A percentile compares a stretch with the other conserved stretches of the same genome.
phyloP scores from a whole-genome alignment of 1,140 invertebrate genomes.

The Galendromus occidentalis region DNA sequence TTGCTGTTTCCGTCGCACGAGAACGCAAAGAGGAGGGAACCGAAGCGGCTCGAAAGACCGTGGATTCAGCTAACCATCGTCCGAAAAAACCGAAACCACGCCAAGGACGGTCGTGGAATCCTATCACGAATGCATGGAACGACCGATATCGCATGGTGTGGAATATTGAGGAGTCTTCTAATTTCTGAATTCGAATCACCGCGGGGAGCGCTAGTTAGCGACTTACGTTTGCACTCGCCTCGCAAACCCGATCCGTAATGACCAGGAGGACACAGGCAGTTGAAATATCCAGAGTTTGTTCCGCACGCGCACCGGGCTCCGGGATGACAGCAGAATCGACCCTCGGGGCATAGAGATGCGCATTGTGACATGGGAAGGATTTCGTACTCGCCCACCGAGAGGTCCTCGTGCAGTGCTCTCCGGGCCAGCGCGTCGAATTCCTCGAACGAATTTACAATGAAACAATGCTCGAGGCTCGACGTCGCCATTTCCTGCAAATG shows the following conservation, averaged over 20 bases:
- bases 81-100: no score
- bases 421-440: slow-evolving; percentile 48
- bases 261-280: slow-evolving; percentile 42
- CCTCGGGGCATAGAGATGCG: slow-evolving; percentile 33
- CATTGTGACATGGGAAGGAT: slow-evolving; percentile 26
- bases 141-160: no score
- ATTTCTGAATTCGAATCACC: no score
- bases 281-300: slow-evolving; percentile 43
- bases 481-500: slow-evolving; percentile 39
- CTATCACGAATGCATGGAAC: no score
- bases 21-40: no score
- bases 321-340: slow-evolving; percentile 36
- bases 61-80: not conserved
- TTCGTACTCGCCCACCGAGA: slow-evolving; percentile 12
- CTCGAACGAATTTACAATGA: slow-evolving; percentile 45
- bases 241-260: slow-evolving; percentile 43
- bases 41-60: no score
- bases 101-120: slow-evolving; percentile 3
- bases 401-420: slow-evolving; percentile 45
- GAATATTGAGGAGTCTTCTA: no score
- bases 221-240: slow-evolving; percentile 39
- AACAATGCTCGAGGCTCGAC: slow-evolving; percentile 41
- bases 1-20: no score
- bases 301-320: slow-evolving; percentile 43
- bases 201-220: no score